phyloP scores from a whole-genome alignment of 1,140 invertebrate species.

The Bombus confusus region DNA sequence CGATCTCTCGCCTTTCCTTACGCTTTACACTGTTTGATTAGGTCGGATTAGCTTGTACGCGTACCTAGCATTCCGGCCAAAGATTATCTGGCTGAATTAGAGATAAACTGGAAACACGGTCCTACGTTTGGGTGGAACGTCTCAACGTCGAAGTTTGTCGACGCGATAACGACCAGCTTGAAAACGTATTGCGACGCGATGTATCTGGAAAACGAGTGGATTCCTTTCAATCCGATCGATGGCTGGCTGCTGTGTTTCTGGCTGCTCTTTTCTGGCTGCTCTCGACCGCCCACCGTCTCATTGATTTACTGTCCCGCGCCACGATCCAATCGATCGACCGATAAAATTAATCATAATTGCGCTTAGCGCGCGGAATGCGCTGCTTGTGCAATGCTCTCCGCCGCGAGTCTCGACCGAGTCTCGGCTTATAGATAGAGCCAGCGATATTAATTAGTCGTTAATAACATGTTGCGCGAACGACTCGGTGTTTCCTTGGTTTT shows the following conservation, averaged over 20 bases:
- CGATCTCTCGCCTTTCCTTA: background rate
- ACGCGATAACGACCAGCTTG: conserved; percentile 42
- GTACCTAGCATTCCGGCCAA: background rate
- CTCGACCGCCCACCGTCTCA: conserved; percentile 33
- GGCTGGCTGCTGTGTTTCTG: background rate
- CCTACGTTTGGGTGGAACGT: background rate
- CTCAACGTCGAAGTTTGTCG: conserved; percentile 16
- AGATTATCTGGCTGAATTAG: conserved; percentile 29
- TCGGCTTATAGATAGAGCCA: background rate
- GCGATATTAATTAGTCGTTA: conserved; percentile 46
- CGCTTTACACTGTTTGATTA: conserved; percentile 33
- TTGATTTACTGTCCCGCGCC: conserved; percentile 47
- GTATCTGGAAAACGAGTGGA: background rate
- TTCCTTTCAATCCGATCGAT: background rate
- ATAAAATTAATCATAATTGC: conserved; percentile 60
- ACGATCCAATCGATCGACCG: conserved; percentile 34
- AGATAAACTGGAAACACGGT: conserved; percentile 8
- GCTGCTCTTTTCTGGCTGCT: background rate
- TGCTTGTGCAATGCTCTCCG: conserved; percentile 32
- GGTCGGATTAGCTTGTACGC: background rate
- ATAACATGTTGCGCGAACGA: conserved; percentile 32
- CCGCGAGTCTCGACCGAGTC: background rate
- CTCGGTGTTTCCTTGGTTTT: background rate
- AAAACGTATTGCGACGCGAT: conserved; percentile 7
- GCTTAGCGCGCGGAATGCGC: conserved; percentile 42